Evolutionary conservation across 2,888 invertebrate species (phyloP), one percentile per base, ranked within the genome.

Genomic region (Agrochola lota): DNA sequence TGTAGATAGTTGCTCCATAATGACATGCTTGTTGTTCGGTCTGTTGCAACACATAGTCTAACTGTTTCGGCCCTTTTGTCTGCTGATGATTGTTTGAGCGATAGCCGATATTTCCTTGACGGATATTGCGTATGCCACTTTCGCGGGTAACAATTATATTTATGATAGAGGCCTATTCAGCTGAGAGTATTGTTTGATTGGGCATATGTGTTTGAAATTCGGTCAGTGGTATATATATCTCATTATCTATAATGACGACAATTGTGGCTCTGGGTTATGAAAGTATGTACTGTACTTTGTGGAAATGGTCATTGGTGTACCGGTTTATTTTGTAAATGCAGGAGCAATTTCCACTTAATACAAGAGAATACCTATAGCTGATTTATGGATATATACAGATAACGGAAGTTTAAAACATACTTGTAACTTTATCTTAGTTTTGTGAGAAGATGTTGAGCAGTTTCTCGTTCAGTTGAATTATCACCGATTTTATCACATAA

Each of bases 61-160:
- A 94, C 94, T 94, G 94, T 95, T 94, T 93, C 90, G 94, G 94
- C 93, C 95, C 95, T 95, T 95, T 95, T 95, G 95, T 95, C 91
- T 89, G 81, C 67, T 88, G 91, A 91, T 94, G 93, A 94, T 94
- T 94, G 94, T 94, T 80, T 91, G 94, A 94, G 90, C 92, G 93
- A 94, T 93, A 92, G 92, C 87, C 91, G 92, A 93, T 93, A 92
- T 92, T 93, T 91, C 90, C 88, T 91, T 87, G 82, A 81, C 87
- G 89, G 90, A 91, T 92, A 89, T 91, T 90, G 88, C 87, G 90
- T 91, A 87, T 84, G 83, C 86, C 85, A 90, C 92, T 92, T 93
- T 94, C 86, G 92, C 92, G 90, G 92, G 92, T 91, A 92, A 90
- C 89, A 89, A 91, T 93, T 85, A 83, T 88, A 89, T 90, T 91